Evolutionary conservation across 2,113 vertebrate genomes (phyloP), one percentile per base, ranked within the genome.

Genomic region (Rynchops niger): DNA sequence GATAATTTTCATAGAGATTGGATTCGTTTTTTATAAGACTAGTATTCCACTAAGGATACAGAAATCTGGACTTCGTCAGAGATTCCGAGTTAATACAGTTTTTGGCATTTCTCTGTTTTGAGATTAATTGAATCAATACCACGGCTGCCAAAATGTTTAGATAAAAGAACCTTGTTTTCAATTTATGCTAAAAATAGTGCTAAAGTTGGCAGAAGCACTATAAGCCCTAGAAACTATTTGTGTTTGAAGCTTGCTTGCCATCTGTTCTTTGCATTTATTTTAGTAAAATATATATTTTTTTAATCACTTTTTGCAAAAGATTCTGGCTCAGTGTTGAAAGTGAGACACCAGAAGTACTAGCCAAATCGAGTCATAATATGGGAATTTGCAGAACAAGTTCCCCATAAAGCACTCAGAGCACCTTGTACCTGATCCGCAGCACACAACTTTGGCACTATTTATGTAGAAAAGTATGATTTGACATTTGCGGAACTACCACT

Each of bases 91-190:
- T 96, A 81, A 95, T 95, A 83, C 30, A 86, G 70, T 93, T 95
- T 95, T 93, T 91, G 79, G 71, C 92, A 67, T 96, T 96, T 96
- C 69, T 94, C 23, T 93, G 80, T 73, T 96, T 87, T 92, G 90
- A 96, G 95, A 95, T 92, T 88, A 96, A 94, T 95, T 85, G 88
- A 95, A 94, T 95, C 93, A 86, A 86, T 94, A 84, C 36, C 34
- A 11, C 74, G 63, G 65, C 90, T 96, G 82, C 86, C 95, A 95
- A 95, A 97, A 95, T 90, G 79, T 74, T 96, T 90, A 95, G 72
- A 78, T 93, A 86, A 93, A 94, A 86, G 82, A 88, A 81, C 58
- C 85, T 96, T 83, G 53, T 86, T 94, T 94, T 70, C 63, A 86
- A 20, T 89, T 96, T 86, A 65, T 73, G 67, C 66, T 96, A 82